A percentile compares a stretch with the other conserved stretches of the same genome.
phyloP scores from a whole-genome alignment of 92 coral and sea anemone genomes.

The Zoanthus sansibaricus region DNA sequence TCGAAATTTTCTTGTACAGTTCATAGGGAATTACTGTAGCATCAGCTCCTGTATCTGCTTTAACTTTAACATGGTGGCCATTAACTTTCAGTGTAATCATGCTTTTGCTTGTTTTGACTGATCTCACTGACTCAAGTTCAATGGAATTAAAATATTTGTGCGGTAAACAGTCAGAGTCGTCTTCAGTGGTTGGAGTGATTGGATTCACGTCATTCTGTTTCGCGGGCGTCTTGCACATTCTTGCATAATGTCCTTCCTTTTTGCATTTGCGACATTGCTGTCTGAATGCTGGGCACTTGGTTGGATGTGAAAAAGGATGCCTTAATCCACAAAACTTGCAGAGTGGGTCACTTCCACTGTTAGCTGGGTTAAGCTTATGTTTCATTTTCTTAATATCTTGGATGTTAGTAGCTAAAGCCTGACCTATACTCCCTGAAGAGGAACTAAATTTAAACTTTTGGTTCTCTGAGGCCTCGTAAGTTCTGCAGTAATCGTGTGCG shows the following conservation, averaged over 20 bases:
- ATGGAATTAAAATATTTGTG: background rate
- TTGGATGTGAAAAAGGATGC: conserved; percentile 72
- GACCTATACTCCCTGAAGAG: background rate
- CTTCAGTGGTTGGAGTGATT: background rate
- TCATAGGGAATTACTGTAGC: conserved; percentile 59
- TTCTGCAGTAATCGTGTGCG: conserved; percentile 71
- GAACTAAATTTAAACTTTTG: conserved; percentile 51
- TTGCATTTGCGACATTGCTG: background rate
- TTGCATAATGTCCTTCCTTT: background rate
- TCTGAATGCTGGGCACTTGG: background rate
- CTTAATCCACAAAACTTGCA: conserved; percentile 73
- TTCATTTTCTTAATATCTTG: background rate
- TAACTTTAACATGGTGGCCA: conserved; percentile 30
- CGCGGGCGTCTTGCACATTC: background rate
- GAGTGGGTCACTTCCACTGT: background rate
- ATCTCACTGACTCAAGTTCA: background rate
- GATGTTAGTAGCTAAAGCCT: background rate
- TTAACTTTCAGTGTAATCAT: conserved; percentile 21
- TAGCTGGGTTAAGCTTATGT: background rate
- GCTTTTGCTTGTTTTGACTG: background rate
- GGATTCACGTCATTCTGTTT: background rate
- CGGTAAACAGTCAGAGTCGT: background rate
- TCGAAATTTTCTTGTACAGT: conserved; percentile 35
- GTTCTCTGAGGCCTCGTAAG: conserved; percentile 61
- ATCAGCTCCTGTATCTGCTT: conserved; percentile 57